Conservation (phyloP, 2,113 vertebrate species). For the Pao palembangensis region DNA sequence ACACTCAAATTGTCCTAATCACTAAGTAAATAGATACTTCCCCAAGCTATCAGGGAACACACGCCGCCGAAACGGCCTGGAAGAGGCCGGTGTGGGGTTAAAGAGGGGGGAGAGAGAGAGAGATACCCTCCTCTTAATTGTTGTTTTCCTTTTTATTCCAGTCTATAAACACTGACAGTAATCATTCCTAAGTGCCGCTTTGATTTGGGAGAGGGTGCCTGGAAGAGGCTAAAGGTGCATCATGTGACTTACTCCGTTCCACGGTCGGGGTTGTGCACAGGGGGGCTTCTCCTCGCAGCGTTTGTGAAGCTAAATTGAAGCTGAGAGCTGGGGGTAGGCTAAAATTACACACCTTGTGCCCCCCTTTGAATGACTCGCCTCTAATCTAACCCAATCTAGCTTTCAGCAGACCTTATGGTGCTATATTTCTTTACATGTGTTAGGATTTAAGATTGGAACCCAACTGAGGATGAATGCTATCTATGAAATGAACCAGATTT, state of each 20-base stretch:
- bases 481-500: slow-evolving; percentile 68
- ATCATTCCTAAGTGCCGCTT: slow-evolving; percentile 80
- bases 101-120: slow-evolving; percentile 23
- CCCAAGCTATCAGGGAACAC: slow-evolving; percentile 71
- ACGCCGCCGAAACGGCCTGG: slow-evolving; percentile 50
- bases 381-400: slow-evolving; percentile 72
- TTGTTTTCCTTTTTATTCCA: slow-evolving; percentile 76
- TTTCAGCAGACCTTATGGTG: slow-evolving; percentile 63
- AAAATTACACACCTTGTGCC: slow-evolving; percentile 66
- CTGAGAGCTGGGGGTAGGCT: slow-evolving; percentile 53
- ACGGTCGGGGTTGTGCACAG: slow-evolving; percentile 45
- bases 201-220: slow-evolving; percentile 73
- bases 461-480: slow-evolving; percentile 67
- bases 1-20: slow-evolving; percentile 82
- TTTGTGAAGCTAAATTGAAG: slow-evolving; percentile 62
- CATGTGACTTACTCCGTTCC: slow-evolving; percentile 57
- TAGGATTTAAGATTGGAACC: slow-evolving; percentile 58
- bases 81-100: slow-evolving; percentile 16
- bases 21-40: slow-evolving; percentile 84
- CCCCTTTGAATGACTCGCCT: slow-evolving; percentile 64
- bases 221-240: slow-evolving; percentile 75
- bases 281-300: slow-evolving; percentile 43
- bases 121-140: slow-evolving; percentile 74
- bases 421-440: slow-evolving; percentile 72
- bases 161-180: slow-evolving; percentile 69